phyloP scores from a whole-genome alignment of 1,140 invertebrate genomes.

The Orius insidiosus region DNA sequence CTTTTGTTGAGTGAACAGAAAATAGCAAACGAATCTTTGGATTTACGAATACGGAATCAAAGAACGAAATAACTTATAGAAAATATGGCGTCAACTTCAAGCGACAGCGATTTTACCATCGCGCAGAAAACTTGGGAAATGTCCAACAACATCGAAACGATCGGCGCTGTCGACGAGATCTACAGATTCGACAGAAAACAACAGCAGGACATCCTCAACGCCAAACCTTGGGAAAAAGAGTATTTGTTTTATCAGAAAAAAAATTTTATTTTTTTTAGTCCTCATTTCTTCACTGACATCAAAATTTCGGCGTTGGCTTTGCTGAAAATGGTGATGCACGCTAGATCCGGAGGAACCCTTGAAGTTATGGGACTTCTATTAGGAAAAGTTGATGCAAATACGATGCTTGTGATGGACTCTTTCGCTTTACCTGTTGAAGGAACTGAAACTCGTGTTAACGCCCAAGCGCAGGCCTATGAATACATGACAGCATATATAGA shows the following conservation, averaged over 20 bases:
- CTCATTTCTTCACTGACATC: slow-evolving; percentile 97
- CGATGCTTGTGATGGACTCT: slow-evolving; percentile 91
- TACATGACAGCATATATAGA: slow-evolving; percentile 99
- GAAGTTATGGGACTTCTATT: slow-evolving; percentile 98
- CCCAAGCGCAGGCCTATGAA: slow-evolving; percentile 97
- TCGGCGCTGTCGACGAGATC: slow-evolving; percentile 85
- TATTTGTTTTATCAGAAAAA: no score
- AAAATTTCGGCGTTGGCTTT: slow-evolving; percentile 94
- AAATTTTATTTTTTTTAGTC: slow-evolving; percentile 43
- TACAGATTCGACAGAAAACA: slow-evolving; percentile 90
- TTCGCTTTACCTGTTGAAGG: slow-evolving; percentile 96
- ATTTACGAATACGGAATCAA: no score
- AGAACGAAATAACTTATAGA: background rate
- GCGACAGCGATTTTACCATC: slow-evolving; percentile 46
- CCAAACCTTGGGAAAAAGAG: slow-evolving; percentile 98
- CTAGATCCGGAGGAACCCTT: slow-evolving; percentile 86
- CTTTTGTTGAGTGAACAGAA: no score
- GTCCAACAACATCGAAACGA: slow-evolving; percentile 75
- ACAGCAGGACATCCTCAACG: slow-evolving; percentile 87
- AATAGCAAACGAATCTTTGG: no score
- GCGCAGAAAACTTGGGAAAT: slow-evolving; percentile 89
- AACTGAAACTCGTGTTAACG: slow-evolving; percentile 96
- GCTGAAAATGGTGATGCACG: slow-evolving; percentile 99
- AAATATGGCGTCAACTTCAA: slow-evolving; percentile 35
- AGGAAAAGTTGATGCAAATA: slow-evolving; percentile 77